Evolutionary conservation across 2,113 vertebrate genomes (phyloP).

Genomic region (Brachyhypopomus occidentalis): DNA sequence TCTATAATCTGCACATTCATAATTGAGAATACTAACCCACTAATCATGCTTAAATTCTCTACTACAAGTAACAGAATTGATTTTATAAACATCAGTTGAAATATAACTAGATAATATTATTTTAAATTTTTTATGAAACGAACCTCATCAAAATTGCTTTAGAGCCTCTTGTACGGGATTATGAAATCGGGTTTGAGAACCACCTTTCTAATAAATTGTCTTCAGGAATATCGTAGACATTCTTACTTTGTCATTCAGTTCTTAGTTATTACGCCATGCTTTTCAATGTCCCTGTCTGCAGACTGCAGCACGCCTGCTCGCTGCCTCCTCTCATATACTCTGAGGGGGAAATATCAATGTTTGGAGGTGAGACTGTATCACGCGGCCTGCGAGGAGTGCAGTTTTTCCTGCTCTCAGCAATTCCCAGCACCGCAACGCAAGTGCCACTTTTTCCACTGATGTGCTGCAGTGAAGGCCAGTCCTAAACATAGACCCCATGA

Average conservation of each 20-base stretch:
- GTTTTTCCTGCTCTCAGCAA: slow-evolving; percentile 49
- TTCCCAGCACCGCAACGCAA: slow-evolving; percentile 36
- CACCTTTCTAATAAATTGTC: neutral
- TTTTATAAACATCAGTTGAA: too few species aligned
- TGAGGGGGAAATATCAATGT: slow-evolving; percentile 44
- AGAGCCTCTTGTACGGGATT: too few species aligned
- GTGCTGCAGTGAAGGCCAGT: slow-evolving; percentile 44
- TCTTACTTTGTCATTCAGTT: neutral
- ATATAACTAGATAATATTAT: too few species aligned
- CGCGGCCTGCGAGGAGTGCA: slow-evolving; percentile 11
- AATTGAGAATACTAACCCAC: too few species aligned
- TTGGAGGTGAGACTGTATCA: slow-evolving; percentile 46
- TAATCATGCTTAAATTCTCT: too few species aligned
- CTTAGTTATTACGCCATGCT: neutral
- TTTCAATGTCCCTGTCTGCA: slow-evolving; percentile 19
- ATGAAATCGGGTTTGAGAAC: neutral
- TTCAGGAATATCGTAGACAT: neutral
- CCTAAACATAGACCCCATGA: slow-evolving; percentile 32
- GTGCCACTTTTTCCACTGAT: slow-evolving; percentile 42
- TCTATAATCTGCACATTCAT: too few species aligned
- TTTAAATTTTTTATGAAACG: too few species aligned
- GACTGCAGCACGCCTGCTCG: neutral
- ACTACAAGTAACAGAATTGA: too few species aligned
- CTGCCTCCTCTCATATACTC: slow-evolving; percentile 30
- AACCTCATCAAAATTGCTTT: too few species aligned